Evolutionary conservation across 2,113 vertebrate genomes (phyloP).

Genomic region (Brevimyrus niger): DNA sequence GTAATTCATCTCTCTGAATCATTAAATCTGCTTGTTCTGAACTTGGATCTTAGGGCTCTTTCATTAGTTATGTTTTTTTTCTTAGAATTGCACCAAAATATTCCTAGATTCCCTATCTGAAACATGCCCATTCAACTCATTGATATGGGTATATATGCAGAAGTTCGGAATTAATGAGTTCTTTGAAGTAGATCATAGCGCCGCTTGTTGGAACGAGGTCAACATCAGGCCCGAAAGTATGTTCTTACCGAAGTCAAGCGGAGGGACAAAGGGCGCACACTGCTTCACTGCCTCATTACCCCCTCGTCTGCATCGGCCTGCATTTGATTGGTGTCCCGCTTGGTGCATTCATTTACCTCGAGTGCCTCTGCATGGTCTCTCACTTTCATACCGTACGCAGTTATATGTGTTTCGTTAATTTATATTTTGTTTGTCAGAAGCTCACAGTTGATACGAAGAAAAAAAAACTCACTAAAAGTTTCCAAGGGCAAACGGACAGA

Average conservation of each 20-base stretch:
- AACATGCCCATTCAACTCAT: constrained; percentile 13
- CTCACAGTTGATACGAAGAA: neutral
- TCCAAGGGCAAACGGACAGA: neutral
- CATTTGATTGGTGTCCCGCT: neutral
- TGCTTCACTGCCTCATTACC: neutral
- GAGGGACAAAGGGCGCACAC: neutral
- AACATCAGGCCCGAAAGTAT: constrained; percentile 15
- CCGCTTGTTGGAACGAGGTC: constrained; percentile 24
- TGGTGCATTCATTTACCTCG: neutral
- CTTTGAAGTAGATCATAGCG: constrained; percentile 30
- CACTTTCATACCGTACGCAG: neutral
- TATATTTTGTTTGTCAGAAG: neutral
- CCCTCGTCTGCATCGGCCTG: neutral
- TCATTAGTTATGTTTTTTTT: neutral
- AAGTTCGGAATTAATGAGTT: constrained; percentile 28
- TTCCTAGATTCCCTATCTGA: neutral
- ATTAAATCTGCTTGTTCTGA: neutral
- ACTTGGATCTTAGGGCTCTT: neutral
- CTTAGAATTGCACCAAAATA: neutral
- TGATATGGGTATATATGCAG: constrained; percentile 34
- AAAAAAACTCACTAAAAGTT: neutral
- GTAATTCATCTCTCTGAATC: neutral
- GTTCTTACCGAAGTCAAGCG: neutral
- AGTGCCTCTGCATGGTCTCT: neutral
- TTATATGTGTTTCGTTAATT: neutral